Evolutionary conservation across 2,888 invertebrate species (phyloP), one percentile per base, ranked within the genome.

Genomic region (Nasonovia ribisnigri): DNA sequence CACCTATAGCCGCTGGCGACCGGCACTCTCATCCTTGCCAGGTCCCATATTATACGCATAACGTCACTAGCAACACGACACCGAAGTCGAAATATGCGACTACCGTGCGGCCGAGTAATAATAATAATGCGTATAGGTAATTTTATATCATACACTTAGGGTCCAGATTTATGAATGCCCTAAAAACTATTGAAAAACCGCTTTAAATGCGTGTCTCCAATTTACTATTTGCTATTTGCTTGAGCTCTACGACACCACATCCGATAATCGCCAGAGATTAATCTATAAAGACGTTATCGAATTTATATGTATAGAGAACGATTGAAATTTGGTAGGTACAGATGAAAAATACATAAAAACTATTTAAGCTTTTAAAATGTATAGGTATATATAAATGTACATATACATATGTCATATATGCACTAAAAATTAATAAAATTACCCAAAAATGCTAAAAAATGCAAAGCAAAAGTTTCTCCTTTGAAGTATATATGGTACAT

Each of bases 1-100:
- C 90, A 26, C 90, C 90, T 90, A 77, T 88, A 20, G 77, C 54
- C 36, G 67, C 36, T 48, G 90, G 77, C 90, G 48, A 90, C 42
- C 77, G 48, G 48, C 3, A 77, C n/a, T 36, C 54, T 16, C 51
- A 36, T 36, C 46, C 90, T 36, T 90, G 90, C 90, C 90, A 90
- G 90, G 77, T 90, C 48, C 29, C 36, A 24, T 46, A 46, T 43
- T n/a, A 43, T 43, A 20, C 84, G 42, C 24, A 20, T 24, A 36
- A 36, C 57, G 54, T 13, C 42, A 42, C 54, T 42, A 42, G 54
- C 36, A 77, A 54, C 42, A 26, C 88, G 88, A 88, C 16, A 42
- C 43, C 89, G 29, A 77, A 36, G 20, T 36, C 43, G 46, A 46
- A 86, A 29, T 46, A 86, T 36, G 77, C 36, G 36, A 77, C 77